These are phyloP conservation scores for Griposia aprilina DNA, from an alignment of 2,888 invertebrate species.

Conservation along the genomic window DNA sequence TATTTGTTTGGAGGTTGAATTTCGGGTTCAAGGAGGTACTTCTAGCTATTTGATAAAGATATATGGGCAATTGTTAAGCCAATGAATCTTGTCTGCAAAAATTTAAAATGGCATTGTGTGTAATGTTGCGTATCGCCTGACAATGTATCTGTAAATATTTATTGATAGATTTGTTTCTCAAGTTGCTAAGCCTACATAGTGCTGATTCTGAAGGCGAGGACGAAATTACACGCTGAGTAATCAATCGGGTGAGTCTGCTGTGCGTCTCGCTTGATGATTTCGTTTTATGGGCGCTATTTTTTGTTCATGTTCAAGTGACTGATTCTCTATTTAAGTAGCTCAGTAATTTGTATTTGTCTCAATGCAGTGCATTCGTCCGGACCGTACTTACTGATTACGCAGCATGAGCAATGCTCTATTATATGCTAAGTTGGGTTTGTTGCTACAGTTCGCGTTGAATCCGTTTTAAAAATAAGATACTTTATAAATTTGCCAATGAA, in stretches of 20 bases:
- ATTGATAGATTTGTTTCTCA: conserved; percentile 86
- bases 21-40: conserved; percentile 50
- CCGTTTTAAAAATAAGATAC: conserved; percentile 31
- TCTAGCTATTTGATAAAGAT: conserved; percentile 55
- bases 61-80: conserved; percentile 72
- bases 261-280: conserved; percentile 83
- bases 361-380: conserved; percentile 37
- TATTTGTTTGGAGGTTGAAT: conserved; percentile 31
- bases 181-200: conserved; percentile 72
- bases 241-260: conserved; percentile 85
- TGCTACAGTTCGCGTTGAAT: conserved; percentile 22
- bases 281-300: conserved; percentile 82
- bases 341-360: conserved; percentile 67
- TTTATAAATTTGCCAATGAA: conserved; percentile 40
- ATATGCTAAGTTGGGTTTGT: conserved; percentile 50
- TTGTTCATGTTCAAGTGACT: conserved; percentile 76
- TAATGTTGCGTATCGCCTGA: conserved; percentile 83
- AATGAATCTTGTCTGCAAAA: conserved; percentile 80
- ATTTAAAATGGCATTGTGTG: conserved; percentile 85
- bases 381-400: conserved; percentile 61
- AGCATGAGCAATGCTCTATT: conserved; percentile 48
- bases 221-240: conserved; percentile 88
- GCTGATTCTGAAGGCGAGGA: conserved; percentile 72
- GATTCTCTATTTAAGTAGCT: conserved; percentile 74
- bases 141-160: conserved; percentile 86